Conservation (phyloP, 1,140 invertebrate species). For the Hyles vespertilio region DNA sequence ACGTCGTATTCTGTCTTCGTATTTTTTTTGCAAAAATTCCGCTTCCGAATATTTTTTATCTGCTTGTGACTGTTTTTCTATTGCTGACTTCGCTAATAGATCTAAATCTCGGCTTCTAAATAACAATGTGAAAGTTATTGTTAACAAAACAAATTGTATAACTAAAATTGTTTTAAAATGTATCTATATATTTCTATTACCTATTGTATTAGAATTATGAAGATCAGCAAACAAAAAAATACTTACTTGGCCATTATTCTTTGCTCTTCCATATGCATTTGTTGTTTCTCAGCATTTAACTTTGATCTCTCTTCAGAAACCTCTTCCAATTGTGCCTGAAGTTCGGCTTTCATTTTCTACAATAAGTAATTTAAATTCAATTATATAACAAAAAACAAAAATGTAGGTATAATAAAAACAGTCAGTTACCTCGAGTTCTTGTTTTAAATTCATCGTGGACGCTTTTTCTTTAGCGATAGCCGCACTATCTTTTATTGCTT, state of each 20-base stretch:
- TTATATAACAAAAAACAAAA: slow-evolving; percentile 6
- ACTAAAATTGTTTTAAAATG: neutral
- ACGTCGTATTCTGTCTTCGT: slow-evolving; percentile 65
- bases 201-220: too few species aligned
- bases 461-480: slow-evolving; percentile 59
- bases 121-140: neutral
- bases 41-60: slow-evolving; percentile 68
- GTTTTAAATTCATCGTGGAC: slow-evolving; percentile 51
- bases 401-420: slow-evolving; percentile 2
- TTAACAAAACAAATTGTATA: neutral
- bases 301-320: slow-evolving; percentile 56
- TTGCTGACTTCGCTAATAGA: slow-evolving; percentile 57
- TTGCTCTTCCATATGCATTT: slow-evolving; percentile 63
- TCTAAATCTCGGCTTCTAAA: slow-evolving; percentile 65
- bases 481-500: slow-evolving; percentile 47
- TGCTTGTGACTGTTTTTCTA: slow-evolving; percentile 66
- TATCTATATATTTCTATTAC: too few species aligned
- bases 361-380: slow-evolving; percentile 14
- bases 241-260: slow-evolving; percentile 61
- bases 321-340: slow-evolving; percentile 63
- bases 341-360: slow-evolving; percentile 64
- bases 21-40: slow-evolving; percentile 59
- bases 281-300: slow-evolving; percentile 59
- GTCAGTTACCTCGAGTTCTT: slow-evolving; percentile 55
- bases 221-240: neutral